Evolutionary conservation across 2,888 invertebrate genomes (phyloP).

Genomic region (Ischnus inquisitorius): DNA sequence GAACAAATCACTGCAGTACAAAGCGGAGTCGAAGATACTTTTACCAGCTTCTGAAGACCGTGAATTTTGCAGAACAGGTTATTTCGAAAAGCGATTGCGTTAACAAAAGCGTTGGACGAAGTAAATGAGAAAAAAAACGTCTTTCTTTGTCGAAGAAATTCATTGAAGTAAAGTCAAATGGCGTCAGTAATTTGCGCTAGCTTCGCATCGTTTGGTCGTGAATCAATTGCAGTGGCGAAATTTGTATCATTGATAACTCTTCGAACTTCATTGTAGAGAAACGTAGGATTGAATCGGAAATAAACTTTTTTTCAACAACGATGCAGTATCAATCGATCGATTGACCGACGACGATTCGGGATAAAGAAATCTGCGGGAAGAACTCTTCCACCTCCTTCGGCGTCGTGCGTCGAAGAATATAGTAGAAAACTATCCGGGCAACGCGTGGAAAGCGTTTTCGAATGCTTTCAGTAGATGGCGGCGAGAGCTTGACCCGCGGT

Average conservation of each 20-base stretch:
- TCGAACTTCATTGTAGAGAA: conserved; percentile 1
- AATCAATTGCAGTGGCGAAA: not conserved
- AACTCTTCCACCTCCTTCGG: conserved; percentile 7
- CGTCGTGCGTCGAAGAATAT: conserved; percentile 43
- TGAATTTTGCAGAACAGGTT: no score
- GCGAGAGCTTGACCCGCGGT: conserved; percentile 16
- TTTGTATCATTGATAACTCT: not conserved
- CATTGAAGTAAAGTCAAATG: no score
- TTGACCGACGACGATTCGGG: conserved; percentile 24
- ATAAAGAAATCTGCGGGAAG: conserved; percentile 53
- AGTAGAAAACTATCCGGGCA: conserved; percentile 63
- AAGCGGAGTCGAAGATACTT: not conserved
- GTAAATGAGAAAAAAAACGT: no score
- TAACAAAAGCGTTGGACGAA: no score
- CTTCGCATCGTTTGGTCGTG: no score
- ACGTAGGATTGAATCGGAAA: not conserved
- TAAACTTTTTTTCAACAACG: not conserved
- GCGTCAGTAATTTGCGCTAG: no score
- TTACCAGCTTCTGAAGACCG: not conserved
- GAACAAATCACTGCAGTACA: not conserved
- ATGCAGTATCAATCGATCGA: conserved; percentile 27
- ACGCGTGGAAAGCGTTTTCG: conserved; percentile 47
- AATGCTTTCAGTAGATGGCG: conserved; percentile 65
- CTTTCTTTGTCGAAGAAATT: no score
- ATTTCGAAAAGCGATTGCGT: no score